Percentiles rank a stretch among this genome's conserved stretches.
Evolutionary conservation across 2,888 invertebrate genomes (phyloP).

Genomic region (Venusia cambrica): DNA sequence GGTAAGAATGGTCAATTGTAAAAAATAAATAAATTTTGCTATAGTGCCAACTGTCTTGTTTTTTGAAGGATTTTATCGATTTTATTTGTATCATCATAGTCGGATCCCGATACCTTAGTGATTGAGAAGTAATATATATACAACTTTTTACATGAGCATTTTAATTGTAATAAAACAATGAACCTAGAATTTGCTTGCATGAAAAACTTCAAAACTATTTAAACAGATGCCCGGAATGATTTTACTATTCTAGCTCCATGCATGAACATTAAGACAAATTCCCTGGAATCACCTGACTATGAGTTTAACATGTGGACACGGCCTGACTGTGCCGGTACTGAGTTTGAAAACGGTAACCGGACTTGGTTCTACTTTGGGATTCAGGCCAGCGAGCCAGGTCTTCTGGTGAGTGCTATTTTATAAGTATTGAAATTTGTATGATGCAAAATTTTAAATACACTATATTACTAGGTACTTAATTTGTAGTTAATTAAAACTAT

Average conservation of each 20-base stretch:
- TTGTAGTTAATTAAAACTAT: too few relatives aligned
- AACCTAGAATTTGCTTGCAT: too few relatives aligned
- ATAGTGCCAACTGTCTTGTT: constrained; percentile 41
- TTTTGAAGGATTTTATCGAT: constrained; percentile 39
- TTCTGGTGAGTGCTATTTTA: constrained; percentile 28
- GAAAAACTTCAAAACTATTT: constrained; percentile 12
- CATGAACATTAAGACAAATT: constrained; percentile 57
- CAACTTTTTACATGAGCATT: too few relatives aligned
- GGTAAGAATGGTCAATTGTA: constrained; percentile 57
- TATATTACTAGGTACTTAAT: too few relatives aligned
- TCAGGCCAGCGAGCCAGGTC: constrained; percentile 75
- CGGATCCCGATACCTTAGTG: too few relatives aligned
- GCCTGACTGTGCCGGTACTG: constrained; percentile 93
- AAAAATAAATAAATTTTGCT: constrained; percentile 23
- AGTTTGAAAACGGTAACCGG: constrained; percentile 93
- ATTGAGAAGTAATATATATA: too few relatives aligned
- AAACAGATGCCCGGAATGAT: constrained; percentile 12
- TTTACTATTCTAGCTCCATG: constrained; percentile 48
- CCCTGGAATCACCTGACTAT: constrained; percentile 83
- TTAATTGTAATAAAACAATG: too few relatives aligned
- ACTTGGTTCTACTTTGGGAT: constrained; percentile 97
- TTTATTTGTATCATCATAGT: too few relatives aligned
- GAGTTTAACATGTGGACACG: constrained; percentile 95
- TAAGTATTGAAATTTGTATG: neutral
- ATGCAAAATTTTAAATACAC: too few relatives aligned